These are phyloP conservation scores for Dicyrtoma fusca DNA, from an alignment of 2,888 invertebrate genomes.

Conservation along the genomic window DNA sequence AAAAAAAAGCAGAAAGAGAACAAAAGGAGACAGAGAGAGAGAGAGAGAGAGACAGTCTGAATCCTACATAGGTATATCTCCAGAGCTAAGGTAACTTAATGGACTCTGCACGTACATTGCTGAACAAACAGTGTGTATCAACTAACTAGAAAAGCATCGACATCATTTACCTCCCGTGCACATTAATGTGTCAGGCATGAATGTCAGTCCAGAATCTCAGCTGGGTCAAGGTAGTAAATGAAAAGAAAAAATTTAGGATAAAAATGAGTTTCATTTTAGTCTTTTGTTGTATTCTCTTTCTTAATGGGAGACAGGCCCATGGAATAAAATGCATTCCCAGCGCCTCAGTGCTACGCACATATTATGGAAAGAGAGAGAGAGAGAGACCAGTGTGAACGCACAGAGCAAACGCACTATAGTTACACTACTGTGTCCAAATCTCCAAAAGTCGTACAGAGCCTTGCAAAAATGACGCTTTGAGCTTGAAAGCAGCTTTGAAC, in stretches of 20 bases:
- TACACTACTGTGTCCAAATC: no score
- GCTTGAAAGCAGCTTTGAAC: no score
- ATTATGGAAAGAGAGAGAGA: neutral
- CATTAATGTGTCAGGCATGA: slow-evolving; percentile 44
- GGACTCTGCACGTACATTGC: no score
- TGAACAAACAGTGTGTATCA: slow-evolving; percentile 3
- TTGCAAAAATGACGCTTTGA: no score
- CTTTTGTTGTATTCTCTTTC: slow-evolving; percentile 40
- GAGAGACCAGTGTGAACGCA: neutral
- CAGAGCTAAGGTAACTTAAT: neutral
- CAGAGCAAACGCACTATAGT: no score
- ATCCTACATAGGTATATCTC: slow-evolving; percentile 4
- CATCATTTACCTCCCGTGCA: slow-evolving; percentile 46
- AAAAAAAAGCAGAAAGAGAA: slow-evolving; percentile 9
- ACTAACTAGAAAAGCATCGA: slow-evolving; percentile 40
- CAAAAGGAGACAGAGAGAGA: neutral
- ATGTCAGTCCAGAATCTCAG: slow-evolving; percentile 36
- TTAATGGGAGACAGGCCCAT: slow-evolving; percentile 39
- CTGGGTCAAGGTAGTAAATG: slow-evolving; percentile 46
- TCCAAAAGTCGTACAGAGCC: no score
- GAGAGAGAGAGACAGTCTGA: neutral
- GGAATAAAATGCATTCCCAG: slow-evolving; percentile 25
- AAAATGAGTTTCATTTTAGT: slow-evolving; percentile 45
- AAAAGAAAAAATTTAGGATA: slow-evolving; percentile 45
- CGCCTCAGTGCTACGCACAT: neutral